Conservation (phyloP, 2,113 vertebrate species). For the Syrrhaptes paradoxus region DNA sequence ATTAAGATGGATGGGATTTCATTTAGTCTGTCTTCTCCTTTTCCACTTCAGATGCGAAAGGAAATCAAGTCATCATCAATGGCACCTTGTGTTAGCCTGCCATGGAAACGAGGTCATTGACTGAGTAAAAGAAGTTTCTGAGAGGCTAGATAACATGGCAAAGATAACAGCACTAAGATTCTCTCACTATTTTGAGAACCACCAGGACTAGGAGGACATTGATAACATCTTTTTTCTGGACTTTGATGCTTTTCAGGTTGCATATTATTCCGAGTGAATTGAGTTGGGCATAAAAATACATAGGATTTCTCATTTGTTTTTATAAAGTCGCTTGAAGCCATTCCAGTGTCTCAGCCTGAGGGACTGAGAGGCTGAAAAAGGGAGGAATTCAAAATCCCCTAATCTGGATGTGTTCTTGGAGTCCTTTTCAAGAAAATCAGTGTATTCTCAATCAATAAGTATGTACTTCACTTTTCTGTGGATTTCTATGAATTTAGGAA, state of each 20-base stretch:
- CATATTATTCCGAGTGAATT: neutral
- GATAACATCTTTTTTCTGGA: neutral
- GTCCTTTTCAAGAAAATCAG: neutral
- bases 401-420: neutral
- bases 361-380: neutral
- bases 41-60: slow-evolving; percentile 93
- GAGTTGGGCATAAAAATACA: neutral
- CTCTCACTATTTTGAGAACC: neutral
- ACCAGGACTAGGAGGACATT: neutral
- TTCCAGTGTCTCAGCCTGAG: neutral
- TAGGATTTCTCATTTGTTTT: neutral
- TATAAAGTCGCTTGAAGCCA: neutral
- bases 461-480: neutral
- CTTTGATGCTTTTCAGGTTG: neutral
- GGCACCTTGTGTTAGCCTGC: slow-evolving; percentile 89
- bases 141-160: slow-evolving; percentile 71
- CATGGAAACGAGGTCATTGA: slow-evolving; percentile 93
- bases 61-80: slow-evolving; percentile 94
- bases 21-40: slow-evolving; percentile 98
- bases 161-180: slow-evolving; percentile 23
- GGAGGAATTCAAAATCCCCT: neutral
- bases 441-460: neutral
- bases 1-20: slow-evolving; percentile 99
- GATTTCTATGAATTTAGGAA: neutral
- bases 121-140: slow-evolving; percentile 79